Evolutionary conservation across 2,797 vertebrate species (phyloP), one percentile per base, ranked within the genome.

Genomic region (Chelmon rostratus): DNA sequence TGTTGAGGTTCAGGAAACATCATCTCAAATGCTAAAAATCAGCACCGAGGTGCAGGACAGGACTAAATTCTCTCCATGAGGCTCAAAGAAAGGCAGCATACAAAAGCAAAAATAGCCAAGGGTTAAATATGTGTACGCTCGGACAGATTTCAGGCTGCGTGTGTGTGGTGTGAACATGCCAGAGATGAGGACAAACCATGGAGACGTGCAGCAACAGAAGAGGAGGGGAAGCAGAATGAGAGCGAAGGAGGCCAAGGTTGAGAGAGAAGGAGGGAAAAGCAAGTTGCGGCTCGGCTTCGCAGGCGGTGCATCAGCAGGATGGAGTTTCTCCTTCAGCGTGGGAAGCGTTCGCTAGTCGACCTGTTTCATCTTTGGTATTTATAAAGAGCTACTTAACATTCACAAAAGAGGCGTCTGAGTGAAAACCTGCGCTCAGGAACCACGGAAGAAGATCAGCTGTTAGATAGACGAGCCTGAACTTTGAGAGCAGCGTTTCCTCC

Each of bases 361-460:
- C 81, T 54, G 53, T 40, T 57, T 87, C 64, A 82, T 67, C 88
- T 86, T 77, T 86, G 88, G 76, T 87, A 82, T 86, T 86, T 84
- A 65, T 38, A 42, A 87, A 83, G 76, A 76, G 73, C 67, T 53
- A 54, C 73, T 84, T 69, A 79, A 78, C 71, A 78, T 84, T 80
- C 63, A 75, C 40, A 7, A 7, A 38, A 75, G 49, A 63, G 25
- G 33, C 13, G 2, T 64, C 35, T 6, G 58, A 21, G 23, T 35
- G 23, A 46, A 44, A 81, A 56, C 15, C 3, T 4, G n/a, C 42
- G 52, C 56, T 23, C 35, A 12, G 16, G 25, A 47, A 53, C 28
- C 2, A 53, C 23, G 28, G 18, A 5, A 54, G 68, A 74, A 42
- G 57, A 87, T 79, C 76, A 77, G 69, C 77, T 56, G 62, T 72